Evolutionary conservation across 1,140 invertebrate genomes (phyloP).

Genomic region (Drosophila ironensis): DNA sequence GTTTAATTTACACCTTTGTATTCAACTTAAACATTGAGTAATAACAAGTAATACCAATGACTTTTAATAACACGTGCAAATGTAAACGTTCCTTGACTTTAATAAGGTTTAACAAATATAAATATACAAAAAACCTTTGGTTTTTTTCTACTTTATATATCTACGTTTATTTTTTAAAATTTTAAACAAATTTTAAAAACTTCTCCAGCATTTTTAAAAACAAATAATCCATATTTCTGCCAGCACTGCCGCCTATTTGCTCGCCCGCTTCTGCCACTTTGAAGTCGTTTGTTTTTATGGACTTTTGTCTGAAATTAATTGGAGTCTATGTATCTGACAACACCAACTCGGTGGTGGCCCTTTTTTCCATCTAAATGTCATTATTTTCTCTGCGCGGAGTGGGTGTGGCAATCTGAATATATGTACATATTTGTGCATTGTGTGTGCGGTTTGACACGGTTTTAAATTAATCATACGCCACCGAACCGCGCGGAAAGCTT

Average conservation of each 20-base stretch:
- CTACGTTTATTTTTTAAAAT: too few relatives aligned
- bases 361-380: constrained; percentile 56
- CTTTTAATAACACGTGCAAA: too few relatives aligned
- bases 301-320: constrained; percentile 78
- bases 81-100: too few relatives aligned
- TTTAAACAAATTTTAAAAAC: too few relatives aligned
- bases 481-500: constrained; percentile 54
- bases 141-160: too few relatives aligned
- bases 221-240: neutral
- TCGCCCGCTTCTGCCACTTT: constrained; percentile 37
- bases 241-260: neutral
- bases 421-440: constrained; percentile 6
- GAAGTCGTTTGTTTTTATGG: constrained; percentile 68
- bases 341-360: constrained; percentile 55
- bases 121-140: too few relatives aligned
- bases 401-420: neutral
- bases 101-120: too few relatives aligned
- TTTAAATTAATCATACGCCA: constrained; percentile 80
- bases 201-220: neutral
- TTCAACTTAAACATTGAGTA: too few relatives aligned
- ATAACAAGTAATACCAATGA: too few relatives aligned
- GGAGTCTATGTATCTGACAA: constrained; percentile 69
- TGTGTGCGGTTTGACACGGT: constrained; percentile 70
- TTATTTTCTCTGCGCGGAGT: constrained; percentile 23
- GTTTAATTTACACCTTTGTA: too few relatives aligned